Base-by-base conservation (phyloP, 1,140 invertebrate species). In the Agraylea sexmaculata region DNA sequence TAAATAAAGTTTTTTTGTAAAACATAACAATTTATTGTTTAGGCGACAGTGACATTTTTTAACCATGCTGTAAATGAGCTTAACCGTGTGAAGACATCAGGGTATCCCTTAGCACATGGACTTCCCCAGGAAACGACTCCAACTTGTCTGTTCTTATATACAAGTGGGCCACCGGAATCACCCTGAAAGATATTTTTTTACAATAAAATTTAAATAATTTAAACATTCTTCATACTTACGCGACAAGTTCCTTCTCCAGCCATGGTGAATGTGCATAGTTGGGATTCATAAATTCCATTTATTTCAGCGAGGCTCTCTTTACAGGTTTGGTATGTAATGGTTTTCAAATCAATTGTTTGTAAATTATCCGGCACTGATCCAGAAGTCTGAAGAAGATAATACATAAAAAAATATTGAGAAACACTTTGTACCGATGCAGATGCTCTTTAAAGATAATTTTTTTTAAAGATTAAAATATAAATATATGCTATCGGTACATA, bases 71-170 rank as follows among this genome's bases (percentile, higher is more conserved):
- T 28, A 40, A 68, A 73, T 2, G 55, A 53, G 7, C 51, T 55
- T 10, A 76, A 62, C 50, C 68, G 62, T 2, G 73, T 74, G 36
- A 69, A 77, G 6, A 80, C 73, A 43, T 78, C 77, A 2, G 76
- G 76, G 38, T 65, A 64, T 10, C 72, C 73, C 25, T 49, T 48
- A n/a, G 74, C 77, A 53, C 77, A 79, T 2, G 74, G 72, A 12
- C 61, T 59, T 5, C 75, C 77, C 61, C 74, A 78, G 3, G 75
- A 78, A 2, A 77, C 73, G 22, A 79, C 58, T 32, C 77, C 78
- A 37, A 74, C 68, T 41, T 62, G 48, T n/a, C 58, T 55, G 32
- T 58, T 50, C 4, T 44, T 46, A 41, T 45, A 57, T 12, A 65
- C 60, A 31, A 78, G 41, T 27, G 74, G 71, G 38, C 75, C 68